Conservation (phyloP, 1,140 invertebrate species). For the Drosophila suzukii region DNA sequence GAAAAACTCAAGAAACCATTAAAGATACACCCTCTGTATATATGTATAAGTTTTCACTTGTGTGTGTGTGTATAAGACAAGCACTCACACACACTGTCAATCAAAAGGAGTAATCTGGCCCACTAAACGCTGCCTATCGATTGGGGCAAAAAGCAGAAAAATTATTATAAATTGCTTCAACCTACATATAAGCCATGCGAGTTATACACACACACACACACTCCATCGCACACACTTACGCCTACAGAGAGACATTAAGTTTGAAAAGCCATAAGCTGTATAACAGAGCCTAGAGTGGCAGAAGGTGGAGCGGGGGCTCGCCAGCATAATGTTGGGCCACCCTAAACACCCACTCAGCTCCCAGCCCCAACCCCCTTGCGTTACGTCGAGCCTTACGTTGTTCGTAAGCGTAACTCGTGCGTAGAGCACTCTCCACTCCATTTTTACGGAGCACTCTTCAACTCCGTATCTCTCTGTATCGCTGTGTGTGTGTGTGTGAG, state of each 20-base stretch:
- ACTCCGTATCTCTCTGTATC: slow-evolving; percentile 35
- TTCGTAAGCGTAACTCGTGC: slow-evolving; percentile 54
- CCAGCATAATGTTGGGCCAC: slow-evolving; percentile 64
- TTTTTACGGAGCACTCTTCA: slow-evolving; percentile 53
- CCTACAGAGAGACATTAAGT: slow-evolving; percentile 63
- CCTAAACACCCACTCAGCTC: slow-evolving; percentile 18
- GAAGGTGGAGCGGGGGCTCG: neutral
- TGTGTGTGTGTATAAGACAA: neutral
- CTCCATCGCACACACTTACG: slow-evolving; percentile 35
- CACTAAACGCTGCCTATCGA: slow-evolving; percentile 71
- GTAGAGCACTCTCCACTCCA: slow-evolving; percentile 48
- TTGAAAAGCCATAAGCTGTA: slow-evolving; percentile 76
- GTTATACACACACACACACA: slow-evolving; percentile 39
- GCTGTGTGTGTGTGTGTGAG: slow-evolving; percentile 12
- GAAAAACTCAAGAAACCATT: slow-evolving; percentile 17
- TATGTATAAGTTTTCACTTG: neutral
- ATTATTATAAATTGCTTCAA: slow-evolving; percentile 84
- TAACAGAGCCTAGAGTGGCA: slow-evolving; percentile 57
- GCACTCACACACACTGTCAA: slow-evolving; percentile 16
- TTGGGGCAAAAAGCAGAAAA: slow-evolving; percentile 65
- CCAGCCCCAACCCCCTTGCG: slow-evolving; percentile 32
- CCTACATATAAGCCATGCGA: slow-evolving; percentile 80
- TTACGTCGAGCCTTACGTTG: slow-evolving; percentile 51
- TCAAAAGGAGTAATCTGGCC: slow-evolving; percentile 34
- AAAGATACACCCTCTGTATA: neutral